Base-by-base conservation (phyloP, 2,797 vertebrate species). In the Poecilia gillii region DNA sequence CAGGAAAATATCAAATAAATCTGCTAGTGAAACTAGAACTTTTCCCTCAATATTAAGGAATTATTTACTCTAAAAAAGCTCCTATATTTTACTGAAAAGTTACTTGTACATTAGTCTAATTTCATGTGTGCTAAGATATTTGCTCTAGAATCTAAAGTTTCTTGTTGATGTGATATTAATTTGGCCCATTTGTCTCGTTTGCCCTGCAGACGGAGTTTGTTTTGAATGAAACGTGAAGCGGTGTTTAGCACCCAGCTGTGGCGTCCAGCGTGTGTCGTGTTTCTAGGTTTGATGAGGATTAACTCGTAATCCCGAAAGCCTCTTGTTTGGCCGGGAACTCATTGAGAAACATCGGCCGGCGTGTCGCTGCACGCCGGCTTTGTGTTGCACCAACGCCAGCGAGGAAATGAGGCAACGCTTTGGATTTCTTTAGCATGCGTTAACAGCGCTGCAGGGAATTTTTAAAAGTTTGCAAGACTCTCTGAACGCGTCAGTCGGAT, bases 291-390 rank as follows among this genome's bases (percentile, higher is more conserved):
- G 68, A 77, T 81, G 55, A 36, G 72, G 89, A 90, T 89, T 88
- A 84, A n/a, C 5, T 0, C 75, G 46, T 72, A 88, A 91, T 90
- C 89, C 84, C 62, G 46, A 90, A 90, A 88, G 68, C 84, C 59
- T 86, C 47, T 85, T 88, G 80, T 77, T 89, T 81, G 47, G 6
- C 51, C 36, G 31, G 62, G 74, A 83, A 70, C 70, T 76, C 72
- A 75, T 12, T 82, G 79, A 80, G 43, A 3, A 41, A 75, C 73
- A 81, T 79, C 73, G 81, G 64, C 72, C 81, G 0, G 39, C 57
- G 23, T 16, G 73, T 53, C 14, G 68, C 7, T 55, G 71, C n/a
- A 72, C 72, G 78, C 80, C 23, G 45, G 72, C 59, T 20, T 75
- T 55, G 77, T 47, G 46, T 82, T 86, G 64, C 71, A 1, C 14